Base-by-base conservation (phyloP, 2,888 invertebrate genomes). In the Lochmaea capreae region DNA sequence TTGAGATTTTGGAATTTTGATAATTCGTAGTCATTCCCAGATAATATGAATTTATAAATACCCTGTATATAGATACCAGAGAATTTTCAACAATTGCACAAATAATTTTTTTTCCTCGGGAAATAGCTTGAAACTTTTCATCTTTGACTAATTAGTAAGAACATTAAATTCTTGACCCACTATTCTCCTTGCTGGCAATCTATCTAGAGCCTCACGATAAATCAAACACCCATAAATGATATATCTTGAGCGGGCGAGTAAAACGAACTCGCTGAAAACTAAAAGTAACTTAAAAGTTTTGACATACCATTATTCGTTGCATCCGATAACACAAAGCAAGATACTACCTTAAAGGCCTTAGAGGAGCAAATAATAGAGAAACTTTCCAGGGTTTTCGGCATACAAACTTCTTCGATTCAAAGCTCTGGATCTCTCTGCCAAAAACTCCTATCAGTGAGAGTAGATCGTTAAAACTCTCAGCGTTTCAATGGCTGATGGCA, bases 221-320 rank as follows among this genome's bases (percentile, higher is more conserved):
- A 78, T 78, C 75, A 72, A 69, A 75, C 75, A 72, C 74, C 72
- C 76, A 77, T 75, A 78, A 78, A 76, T 77, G 77, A 78, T 78
- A 78, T 74, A 77, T 78, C 76, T 73, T 71, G 18, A 43, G 62
- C 62, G 18, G 18, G 42, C 62, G 61, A 63, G 62, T 42, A 12
- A 63, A 58, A 65, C 65, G 43, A 74, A 77, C 71, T 77, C 72
- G 77, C 67, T 72, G 78, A 77, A 78, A 78, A 78, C 77, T 78
- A 74, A 74, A 77, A 78, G 78, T 78, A 78, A 78, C 78, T 78
- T 78, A 76, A 78, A 75, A 78, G 77, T 78, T 78, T 72, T 76
- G 78, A 78, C 78, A 76, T 78, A 77, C 78, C 78, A 78, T 78
- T 78, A 78, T 78, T 78, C 78, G 76, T 77, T 74, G 77, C 76